phyloP scores from a whole-genome alignment of 1,140 invertebrate species.

The Atta texana region DNA sequence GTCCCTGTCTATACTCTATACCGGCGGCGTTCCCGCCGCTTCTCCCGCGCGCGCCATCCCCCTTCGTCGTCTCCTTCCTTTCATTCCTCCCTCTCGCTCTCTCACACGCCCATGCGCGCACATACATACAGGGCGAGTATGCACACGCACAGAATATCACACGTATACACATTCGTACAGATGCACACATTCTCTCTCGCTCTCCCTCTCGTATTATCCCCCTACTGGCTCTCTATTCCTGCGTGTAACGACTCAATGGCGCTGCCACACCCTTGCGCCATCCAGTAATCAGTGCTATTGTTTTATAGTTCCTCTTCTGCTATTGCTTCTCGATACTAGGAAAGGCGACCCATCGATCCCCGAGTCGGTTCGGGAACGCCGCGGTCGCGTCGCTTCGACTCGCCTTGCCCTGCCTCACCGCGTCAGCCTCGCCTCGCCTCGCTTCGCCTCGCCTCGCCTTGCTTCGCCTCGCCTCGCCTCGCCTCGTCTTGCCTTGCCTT shows the following conservation, averaged over 20 bases:
- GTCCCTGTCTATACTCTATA: slow-evolving; percentile 48
- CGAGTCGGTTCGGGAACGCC: slow-evolving; percentile 57
- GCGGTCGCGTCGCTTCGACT: background rate
- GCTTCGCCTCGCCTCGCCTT: background rate
- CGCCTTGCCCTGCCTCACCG: slow-evolving; percentile 1
- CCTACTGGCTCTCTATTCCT: slow-evolving; percentile 82
- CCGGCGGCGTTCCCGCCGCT: slow-evolving; percentile 48
- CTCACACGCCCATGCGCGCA: slow-evolving; percentile 13
- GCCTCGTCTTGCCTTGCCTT: background rate
- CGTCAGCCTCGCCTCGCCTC: slow-evolving; percentile 7
- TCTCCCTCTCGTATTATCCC: slow-evolving; percentile 70
- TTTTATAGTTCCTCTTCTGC: slow-evolving; percentile 80
- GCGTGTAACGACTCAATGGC: slow-evolving; percentile 86
- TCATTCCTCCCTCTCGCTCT: slow-evolving; percentile 40
- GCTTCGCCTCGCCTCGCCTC: background rate
- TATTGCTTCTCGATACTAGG: slow-evolving; percentile 69
- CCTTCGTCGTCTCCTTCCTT: slow-evolving; percentile 39
- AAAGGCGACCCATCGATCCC: slow-evolving; percentile 65
- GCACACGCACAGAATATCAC: background rate
- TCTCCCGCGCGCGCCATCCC: slow-evolving; percentile 52
- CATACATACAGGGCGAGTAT: background rate
- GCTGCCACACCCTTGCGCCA: slow-evolving; percentile 85
- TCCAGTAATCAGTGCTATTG: slow-evolving; percentile 86
- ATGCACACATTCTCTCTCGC: slow-evolving; percentile 30
- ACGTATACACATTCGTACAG: background rate